Evolutionary conservation across 2,797 vertebrate species (phyloP).

Genomic region (Ispidina picta): DNA sequence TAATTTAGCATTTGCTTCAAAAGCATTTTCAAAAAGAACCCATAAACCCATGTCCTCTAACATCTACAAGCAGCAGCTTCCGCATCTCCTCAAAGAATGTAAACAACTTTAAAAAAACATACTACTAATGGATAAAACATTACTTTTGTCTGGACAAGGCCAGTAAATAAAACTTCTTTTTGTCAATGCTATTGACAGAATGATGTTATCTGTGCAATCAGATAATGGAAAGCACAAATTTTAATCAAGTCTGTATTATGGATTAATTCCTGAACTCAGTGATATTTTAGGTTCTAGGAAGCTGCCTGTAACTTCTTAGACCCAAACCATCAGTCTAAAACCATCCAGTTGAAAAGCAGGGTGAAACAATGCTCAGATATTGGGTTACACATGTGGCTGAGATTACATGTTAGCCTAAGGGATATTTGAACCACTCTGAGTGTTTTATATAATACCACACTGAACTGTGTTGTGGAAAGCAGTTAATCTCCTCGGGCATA

Average conservation of each 20-base stretch:
- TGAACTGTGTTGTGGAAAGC: constrained; percentile 47
- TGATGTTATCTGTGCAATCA: background rate
- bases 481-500: constrained; percentile 67
- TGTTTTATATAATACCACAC: constrained; percentile 59
- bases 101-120: constrained; percentile 48
- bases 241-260: background rate
- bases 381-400: constrained; percentile 59
- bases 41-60: constrained; percentile 49
- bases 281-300: constrained; percentile 17
- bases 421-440: constrained; percentile 55
- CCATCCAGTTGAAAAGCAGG: constrained; percentile 21
- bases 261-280: background rate
- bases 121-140: constrained; percentile 63
- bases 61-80: constrained; percentile 42
- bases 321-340: constrained; percentile 25
- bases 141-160: background rate
- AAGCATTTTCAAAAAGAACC: constrained; percentile 39
- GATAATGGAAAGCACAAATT: background rate
- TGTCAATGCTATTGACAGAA: background rate
- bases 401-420: constrained; percentile 49
- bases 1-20: constrained; percentile 48
- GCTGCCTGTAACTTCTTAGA: constrained; percentile 40
- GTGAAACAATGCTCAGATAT: constrained; percentile 70
- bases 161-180: background rate
- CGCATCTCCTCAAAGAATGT: constrained; percentile 47